These are phyloP conservation scores for Astropecten irregularis DNA, from an alignment of 53 echinoderm and acorn worm species.

Conservation along the genomic window DNA sequence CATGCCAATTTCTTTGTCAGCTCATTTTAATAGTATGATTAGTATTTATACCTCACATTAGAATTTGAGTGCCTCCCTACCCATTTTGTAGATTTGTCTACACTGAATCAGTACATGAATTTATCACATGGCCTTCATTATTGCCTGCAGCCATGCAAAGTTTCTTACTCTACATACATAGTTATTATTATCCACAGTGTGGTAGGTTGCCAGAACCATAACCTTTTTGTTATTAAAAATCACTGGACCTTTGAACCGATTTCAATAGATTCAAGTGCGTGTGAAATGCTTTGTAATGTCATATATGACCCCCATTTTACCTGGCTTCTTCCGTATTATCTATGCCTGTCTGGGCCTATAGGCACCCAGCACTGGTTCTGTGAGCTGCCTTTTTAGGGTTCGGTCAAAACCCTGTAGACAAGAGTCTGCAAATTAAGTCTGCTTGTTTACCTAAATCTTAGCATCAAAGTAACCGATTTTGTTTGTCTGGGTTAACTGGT, in stretches of 20 bases:
- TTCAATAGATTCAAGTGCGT: slow-evolving; percentile 11
- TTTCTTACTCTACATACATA: neutral
- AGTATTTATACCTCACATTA: no score
- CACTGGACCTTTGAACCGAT: neutral
- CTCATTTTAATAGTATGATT: no score
- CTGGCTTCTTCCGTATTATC: neutral
- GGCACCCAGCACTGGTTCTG: neutral
- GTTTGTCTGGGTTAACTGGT: neutral
- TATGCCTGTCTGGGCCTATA: neutral
- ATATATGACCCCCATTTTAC: neutral
- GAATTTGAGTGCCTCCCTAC: neutral
- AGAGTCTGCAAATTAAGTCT: slow-evolving; percentile 5
- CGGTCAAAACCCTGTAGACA: neutral
- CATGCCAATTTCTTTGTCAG: no score
- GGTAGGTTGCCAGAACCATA: neutral
- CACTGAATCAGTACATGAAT: no score
- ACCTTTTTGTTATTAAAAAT: neutral
- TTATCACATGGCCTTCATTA: neutral
- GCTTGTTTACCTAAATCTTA: slow-evolving; percentile 18
- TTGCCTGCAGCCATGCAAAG: neutral
- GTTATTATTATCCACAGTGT: neutral
- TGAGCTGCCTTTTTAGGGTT: neutral
- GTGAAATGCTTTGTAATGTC: slow-evolving; percentile 3
- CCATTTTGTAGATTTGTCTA: neutral
- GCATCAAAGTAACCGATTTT: neutral